Conservation (phyloP, 2,113 vertebrate species). For the Numida meleagris region DNA sequence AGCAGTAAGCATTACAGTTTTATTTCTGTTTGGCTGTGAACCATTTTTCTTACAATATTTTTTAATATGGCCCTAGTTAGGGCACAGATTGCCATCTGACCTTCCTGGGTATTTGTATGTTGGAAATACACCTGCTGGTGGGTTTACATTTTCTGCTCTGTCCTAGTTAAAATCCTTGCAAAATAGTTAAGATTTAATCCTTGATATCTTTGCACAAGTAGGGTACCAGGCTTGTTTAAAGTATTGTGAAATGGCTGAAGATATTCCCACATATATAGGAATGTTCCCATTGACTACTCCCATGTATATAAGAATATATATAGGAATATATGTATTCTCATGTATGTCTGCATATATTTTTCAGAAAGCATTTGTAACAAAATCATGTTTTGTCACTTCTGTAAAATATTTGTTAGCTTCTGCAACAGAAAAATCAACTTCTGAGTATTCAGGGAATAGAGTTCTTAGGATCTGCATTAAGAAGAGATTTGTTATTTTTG, state of each 20-base stretch:
- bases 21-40: background rate
- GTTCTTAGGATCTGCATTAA: background rate
- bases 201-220: background rate
- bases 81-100: background rate
- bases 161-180: background rate
- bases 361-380: background rate
- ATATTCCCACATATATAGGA: background rate
- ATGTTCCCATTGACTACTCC: background rate
- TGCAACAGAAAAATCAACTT: background rate
- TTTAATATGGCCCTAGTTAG: background rate
- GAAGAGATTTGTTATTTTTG: background rate
- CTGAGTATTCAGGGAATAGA: background rate
- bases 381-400: background rate
- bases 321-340: no score
- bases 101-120: background rate
- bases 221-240: background rate
- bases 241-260: background rate
- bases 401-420: background rate
- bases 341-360: background rate
- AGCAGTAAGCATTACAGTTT: constrained; percentile 85
- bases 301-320: background rate
- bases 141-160: background rate
- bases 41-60: background rate
- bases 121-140: background rate
- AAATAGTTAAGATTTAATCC: background rate